Base-by-base conservation (phyloP, 2,797 vertebrate genomes). In the Xenops minutus region DNA sequence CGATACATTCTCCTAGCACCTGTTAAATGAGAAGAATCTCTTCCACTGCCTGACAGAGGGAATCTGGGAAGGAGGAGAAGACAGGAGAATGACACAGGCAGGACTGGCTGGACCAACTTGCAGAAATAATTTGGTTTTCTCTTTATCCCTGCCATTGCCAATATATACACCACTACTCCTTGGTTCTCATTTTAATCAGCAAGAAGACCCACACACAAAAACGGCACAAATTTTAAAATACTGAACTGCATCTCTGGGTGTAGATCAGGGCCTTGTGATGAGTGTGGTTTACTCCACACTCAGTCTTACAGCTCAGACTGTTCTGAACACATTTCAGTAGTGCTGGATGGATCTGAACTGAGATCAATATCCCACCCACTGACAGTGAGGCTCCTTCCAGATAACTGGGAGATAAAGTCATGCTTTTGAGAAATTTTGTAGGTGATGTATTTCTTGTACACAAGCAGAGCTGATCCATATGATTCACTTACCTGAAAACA, bases 401-500 rank as follows among this genome's bases (percentile, higher is more conserved):
- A 2, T 30, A 41, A 7, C 3, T 24, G 30, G 14, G 27, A n/a
- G 24, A 68, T 26, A 64, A 75, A 29, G 19, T 56, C 4, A 14
- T 8, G 14, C 56, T 75, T 74, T 61, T 11, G 24, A 46, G 72
- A 91, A 88, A 67, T 49, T 43, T 29, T 81, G 43, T 48, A 87
- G 51, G 55, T 51, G 69, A 39, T 62, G 11, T 6, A 3, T 34
- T 66, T 78, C 41, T 78, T 52, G 29, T 18, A 8, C 2, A 4
- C 24, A 79, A 81, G 3, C 73, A 95, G 73, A 59, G 16, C 37
- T 21, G 12, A 48, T 75, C 54, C 11, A 27, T 32, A 3, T 75
- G 71, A 92, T 68, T 94, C 61, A 73, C 27, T 8, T 20, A 23
- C 34, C 69, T 63, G 59, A 44, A 88, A 94, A 92, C 17, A 67